Percentiles rank a stretch among this genome's conserved stretches.
phyloP scores from a whole-genome alignment of 2,113 vertebrate species.

The Athene cunicularia region DNA sequence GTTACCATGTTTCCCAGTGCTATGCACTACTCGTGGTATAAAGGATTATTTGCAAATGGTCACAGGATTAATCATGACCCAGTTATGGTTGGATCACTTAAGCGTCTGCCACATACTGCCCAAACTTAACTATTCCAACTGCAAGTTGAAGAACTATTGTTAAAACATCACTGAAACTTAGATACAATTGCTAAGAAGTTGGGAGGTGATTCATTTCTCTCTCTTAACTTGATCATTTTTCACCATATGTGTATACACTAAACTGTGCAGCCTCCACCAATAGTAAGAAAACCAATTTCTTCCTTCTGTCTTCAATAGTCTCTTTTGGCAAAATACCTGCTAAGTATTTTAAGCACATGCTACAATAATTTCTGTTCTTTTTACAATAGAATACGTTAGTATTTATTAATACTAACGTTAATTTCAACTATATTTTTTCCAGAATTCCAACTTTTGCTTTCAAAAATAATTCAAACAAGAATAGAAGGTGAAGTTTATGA shows the following conservation, averaged over 20 bases:
- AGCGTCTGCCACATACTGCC: neutral
- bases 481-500: neutral
- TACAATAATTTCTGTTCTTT: neutral
- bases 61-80: neutral
- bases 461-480: neutral
- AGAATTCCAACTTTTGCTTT: neutral
- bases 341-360: neutral
- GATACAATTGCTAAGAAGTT: neutral
- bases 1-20: neutral
- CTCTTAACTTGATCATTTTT: neutral
- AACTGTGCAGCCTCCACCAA: neutral
- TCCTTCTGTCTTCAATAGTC: neutral
- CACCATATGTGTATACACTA: accelerated
- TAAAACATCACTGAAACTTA: neutral
- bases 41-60: neutral
- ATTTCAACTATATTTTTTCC: neutral
- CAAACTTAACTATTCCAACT: neutral
- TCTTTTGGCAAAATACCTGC: neutral
- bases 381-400: neutral
- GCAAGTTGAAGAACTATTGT: neutral
- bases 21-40: neutral
- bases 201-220: neutral
- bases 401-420: neutral
- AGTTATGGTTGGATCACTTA: neutral
- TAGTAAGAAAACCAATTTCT: neutral